phyloP scores from a whole-genome alignment of 1,140 invertebrate species.

The Wiebesia pumilae region DNA sequence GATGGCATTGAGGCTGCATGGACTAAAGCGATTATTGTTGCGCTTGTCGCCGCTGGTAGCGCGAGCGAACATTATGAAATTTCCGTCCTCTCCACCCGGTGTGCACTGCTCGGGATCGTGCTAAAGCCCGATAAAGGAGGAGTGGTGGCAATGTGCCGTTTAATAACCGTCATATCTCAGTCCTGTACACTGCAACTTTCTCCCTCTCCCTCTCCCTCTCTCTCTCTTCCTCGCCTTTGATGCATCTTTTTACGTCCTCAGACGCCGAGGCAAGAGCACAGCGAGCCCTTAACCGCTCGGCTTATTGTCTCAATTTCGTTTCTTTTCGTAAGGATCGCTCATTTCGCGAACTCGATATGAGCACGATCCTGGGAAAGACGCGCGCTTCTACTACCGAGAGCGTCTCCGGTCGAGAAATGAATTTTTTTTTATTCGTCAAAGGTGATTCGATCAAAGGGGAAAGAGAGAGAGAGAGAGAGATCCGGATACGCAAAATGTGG shows the following conservation, averaged over 20 bases:
- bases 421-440: background rate
- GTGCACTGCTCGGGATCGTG: constrained; percentile 96
- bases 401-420: background rate
- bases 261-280: too few relatives aligned
- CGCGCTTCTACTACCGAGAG: constrained; percentile 53
- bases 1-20: constrained; percentile 94
- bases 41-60: constrained; percentile 96
- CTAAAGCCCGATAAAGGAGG: constrained; percentile 74
- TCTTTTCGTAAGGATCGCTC: background rate
- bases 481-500: background rate
- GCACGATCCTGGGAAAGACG: constrained; percentile 51
- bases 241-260: background rate
- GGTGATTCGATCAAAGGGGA: background rate
- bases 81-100: constrained; percentile 94
- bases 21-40: constrained; percentile 97
- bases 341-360: background rate
- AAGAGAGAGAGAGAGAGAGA: constrained; percentile 14
- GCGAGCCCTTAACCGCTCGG: background rate
- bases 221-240: background rate
- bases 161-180: constrained; percentile 47
- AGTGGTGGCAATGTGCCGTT: background rate
- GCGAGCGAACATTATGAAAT: constrained; percentile 98
- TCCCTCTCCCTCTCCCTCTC: background rate
- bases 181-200: constrained; percentile 8
- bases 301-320: background rate